Base-by-base conservation (phyloP, 2,888 invertebrate genomes). In the Smittia sp. region DNA sequence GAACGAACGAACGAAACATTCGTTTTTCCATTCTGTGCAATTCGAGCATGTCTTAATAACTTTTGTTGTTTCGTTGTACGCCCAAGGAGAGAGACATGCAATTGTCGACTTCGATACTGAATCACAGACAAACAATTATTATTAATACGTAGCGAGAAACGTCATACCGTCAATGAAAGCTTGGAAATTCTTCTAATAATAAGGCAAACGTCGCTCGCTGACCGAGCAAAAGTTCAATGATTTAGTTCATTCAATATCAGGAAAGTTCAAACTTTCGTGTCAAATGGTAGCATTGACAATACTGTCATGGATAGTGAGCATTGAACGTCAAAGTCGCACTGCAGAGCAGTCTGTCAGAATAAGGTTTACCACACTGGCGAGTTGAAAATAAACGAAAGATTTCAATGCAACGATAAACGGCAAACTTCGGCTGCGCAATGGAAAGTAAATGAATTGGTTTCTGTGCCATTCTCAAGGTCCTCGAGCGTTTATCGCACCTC, bases 71-170 rank as follows among this genome's bases (percentile, higher is more conserved):
- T 46, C 15, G 46, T 3, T 46, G 46, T 46, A 46, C 46, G 66
- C 66, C 32, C 66, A 66, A 66, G 66, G 66, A 38, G 27, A 62
- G n/a, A 66, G 66, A 46, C 66, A 66, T 66, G 66, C 66, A 66
- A 32, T 66, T 39, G 66, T 66, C 38, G 66, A 66, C 15, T 18
- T 27, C 27, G 32, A 62, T 15, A 62, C 13, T 62, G 22, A 62
- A 62, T 46, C 46, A 46, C 46, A 22, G 24, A 20, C 20, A 20
- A 32, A 18, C 11, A 18, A 38, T 66, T 66, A 18, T 39, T 66
- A 11, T 38, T 66, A 11, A 20, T 66, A 18, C 0, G 1, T 25
- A 25, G 7, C 25, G 3, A 25, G 20, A 54, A 54, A 54, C 20
- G 7, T 41, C 15, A 41, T n/a, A 41, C 15, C 15, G 13, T 15